Percentiles rank a stretch among this genome's conserved stretches.
These are phyloP conservation scores for Scelioninae gen. 1 DNA, from an alignment of 2,888 invertebrate genomes.

Conservation along the genomic window DNA sequence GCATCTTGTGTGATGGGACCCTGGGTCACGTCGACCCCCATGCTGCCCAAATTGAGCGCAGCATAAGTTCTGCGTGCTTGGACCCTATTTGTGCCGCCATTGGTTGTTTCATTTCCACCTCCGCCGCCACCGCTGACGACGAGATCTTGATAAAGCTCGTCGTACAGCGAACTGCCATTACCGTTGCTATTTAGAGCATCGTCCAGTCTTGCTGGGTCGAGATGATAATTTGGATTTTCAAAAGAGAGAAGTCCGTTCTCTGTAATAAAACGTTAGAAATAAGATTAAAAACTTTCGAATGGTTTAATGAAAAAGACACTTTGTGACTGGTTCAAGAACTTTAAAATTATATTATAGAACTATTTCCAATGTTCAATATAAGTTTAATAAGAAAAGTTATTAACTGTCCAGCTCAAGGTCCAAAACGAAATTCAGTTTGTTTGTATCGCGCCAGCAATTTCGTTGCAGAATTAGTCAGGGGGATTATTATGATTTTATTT, in stretches of 20 bases:
- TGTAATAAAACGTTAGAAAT: slow-evolving; percentile 84
- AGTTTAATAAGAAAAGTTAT: slow-evolving; percentile 8
- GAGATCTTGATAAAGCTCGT: slow-evolving; percentile 88
- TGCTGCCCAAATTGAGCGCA: slow-evolving; percentile 88
- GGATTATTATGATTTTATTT: slow-evolving; percentile 42
- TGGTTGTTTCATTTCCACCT: slow-evolving; percentile 86
- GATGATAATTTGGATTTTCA: slow-evolving; percentile 95
- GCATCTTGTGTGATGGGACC: slow-evolving; percentile 86
- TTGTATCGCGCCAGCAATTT: slow-evolving; percentile 9
- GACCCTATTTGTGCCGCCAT: slow-evolving; percentile 83
- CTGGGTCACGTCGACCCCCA: slow-evolving; percentile 89
- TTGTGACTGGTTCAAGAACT: no score
- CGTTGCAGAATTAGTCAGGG: slow-evolving; percentile 3
- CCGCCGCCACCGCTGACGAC: slow-evolving; percentile 85
- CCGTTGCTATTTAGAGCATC: slow-evolving; percentile 90
- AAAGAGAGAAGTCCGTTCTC: slow-evolving; percentile 96
- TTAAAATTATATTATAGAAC: no score
- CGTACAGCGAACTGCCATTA: slow-evolving; percentile 87
- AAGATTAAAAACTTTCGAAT: neutral
- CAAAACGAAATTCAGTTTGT: neutral
- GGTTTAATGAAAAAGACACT: neutral
- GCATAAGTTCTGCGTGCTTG: slow-evolving; percentile 87
- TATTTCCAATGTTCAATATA: neutral
- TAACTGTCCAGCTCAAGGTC: slow-evolving; percentile 1
- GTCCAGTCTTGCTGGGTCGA: slow-evolving; percentile 91